phyloP scores from a whole-genome alignment of 1,140 invertebrate genomes.

The Pseudoatta argentina region DNA sequence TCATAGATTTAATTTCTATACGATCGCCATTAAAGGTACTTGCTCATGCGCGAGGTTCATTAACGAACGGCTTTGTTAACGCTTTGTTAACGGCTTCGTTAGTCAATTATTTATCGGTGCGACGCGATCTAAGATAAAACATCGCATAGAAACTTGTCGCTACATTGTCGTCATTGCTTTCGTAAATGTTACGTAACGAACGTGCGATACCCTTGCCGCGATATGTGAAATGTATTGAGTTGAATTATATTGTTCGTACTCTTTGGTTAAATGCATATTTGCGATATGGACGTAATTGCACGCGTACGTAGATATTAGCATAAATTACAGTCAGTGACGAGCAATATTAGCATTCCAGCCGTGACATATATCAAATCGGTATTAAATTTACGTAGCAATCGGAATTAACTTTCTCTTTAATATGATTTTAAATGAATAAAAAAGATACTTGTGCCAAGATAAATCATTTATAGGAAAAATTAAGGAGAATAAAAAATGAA shows the following conservation, averaged over 20 bases:
- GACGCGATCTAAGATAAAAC: conserved; percentile 25
- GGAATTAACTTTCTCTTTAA: neutral
- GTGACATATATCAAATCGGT: neutral
- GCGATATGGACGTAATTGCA: neutral
- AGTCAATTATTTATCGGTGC: conserved; percentile 36
- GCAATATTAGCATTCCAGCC: neutral
- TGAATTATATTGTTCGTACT: neutral
- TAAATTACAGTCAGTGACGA: neutral
- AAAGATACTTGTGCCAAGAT: neutral
- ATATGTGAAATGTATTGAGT: neutral
- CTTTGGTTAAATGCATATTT: neutral
- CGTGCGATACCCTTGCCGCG: neutral
- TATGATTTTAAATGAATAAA: neutral
- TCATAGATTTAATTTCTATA: conserved; percentile 23
- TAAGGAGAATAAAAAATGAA: too few species aligned
- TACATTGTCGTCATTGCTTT: neutral
- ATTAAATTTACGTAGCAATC: neutral
- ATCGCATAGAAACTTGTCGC: neutral
- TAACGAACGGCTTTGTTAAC: conserved; percentile 26
- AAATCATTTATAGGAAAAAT: neutral
- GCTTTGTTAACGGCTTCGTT: conserved; percentile 27
- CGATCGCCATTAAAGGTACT: neutral
- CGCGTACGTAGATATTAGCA: neutral
- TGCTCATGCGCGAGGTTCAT: neutral
- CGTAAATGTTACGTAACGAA: conserved; percentile 22